These are phyloP conservation scores for Escarpia spicata DNA, from an alignment of 2,888 invertebrate species.

Conservation along the genomic window DNA sequence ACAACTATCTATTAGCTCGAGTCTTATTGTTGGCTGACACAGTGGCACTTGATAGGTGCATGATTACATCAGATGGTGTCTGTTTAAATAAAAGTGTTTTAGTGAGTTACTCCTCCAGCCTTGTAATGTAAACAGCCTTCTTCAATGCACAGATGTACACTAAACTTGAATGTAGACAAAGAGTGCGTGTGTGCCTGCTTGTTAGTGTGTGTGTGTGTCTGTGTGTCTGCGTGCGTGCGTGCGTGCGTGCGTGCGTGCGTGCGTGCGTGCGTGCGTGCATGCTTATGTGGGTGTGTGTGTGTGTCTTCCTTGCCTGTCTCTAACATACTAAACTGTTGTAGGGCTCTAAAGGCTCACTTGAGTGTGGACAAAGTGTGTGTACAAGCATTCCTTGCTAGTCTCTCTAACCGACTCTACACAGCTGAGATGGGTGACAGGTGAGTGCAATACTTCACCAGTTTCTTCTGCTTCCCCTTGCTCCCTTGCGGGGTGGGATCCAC, in stretches of 20 bases:
- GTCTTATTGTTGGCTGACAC: background rate
- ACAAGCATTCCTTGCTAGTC: slow-evolving; percentile 90
- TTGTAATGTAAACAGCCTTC: too few relatives aligned
- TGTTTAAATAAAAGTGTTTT: too few relatives aligned
- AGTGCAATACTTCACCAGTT: background rate
- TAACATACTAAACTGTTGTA: slow-evolving; percentile 69
- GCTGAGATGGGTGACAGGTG: slow-evolving; percentile 72
- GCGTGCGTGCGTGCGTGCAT: slow-evolving; percentile 77
- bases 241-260: too few relatives aligned
- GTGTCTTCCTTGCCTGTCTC: slow-evolving; percentile 93
- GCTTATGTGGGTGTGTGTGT: slow-evolving; percentile 91
- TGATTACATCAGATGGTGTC: background rate
- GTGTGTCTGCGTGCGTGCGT: too few relatives aligned
- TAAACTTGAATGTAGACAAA: background rate
- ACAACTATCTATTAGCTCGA: background rate
- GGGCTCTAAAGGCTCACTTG: slow-evolving; percentile 88
- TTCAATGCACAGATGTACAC: too few relatives aligned
- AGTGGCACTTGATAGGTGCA: background rate
- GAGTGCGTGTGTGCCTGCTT: slow-evolving; percentile 74
- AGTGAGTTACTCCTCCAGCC: too few relatives aligned
- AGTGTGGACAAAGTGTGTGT: slow-evolving; percentile 91
- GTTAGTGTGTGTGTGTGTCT: too few relatives aligned
- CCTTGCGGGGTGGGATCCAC: background rate
- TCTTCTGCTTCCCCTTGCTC: background rate
- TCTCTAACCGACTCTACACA: slow-evolving; percentile 92